Evolutionary conservation across 1,140 invertebrate species (phyloP).

Genomic region (Rhagoletis pomonella): DNA sequence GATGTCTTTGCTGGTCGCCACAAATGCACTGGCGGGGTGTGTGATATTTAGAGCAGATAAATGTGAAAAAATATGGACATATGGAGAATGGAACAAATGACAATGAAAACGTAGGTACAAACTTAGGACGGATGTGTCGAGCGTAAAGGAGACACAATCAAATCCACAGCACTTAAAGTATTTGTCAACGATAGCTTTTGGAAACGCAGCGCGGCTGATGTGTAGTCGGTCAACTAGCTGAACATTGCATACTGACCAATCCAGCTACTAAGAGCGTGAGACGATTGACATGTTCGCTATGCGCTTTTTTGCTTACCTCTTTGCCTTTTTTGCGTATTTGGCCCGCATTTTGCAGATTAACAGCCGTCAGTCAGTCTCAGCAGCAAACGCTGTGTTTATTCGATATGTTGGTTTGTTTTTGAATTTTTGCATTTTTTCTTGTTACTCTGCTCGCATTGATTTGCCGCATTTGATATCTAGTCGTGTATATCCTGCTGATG

Average conservation of each 20-base stretch:
- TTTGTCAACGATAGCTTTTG: conserved; percentile 28
- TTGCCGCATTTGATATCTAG: background rate
- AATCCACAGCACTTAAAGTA: conserved; percentile 4
- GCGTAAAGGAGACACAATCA: background rate
- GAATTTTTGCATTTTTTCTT: background rate
- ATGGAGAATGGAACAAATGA: too few relatives aligned
- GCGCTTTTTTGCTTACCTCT: background rate
- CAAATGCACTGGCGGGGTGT: too few relatives aligned
- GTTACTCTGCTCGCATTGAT: background rate
- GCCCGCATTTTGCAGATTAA: conserved; percentile 5
- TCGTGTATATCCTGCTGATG: background rate
- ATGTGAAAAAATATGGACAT: too few relatives aligned
- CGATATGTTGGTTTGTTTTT: background rate
- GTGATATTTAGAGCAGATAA: too few relatives aligned
- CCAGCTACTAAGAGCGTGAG: background rate
- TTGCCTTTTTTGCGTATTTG: background rate
- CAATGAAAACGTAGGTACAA: too few relatives aligned
- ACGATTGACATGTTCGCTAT: conserved; percentile 5
- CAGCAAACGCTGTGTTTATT: background rate
- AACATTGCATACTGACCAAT: background rate
- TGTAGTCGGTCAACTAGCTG: background rate
- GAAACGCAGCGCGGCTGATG: too few relatives aligned
- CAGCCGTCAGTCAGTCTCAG: background rate
- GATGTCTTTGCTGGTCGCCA: too few relatives aligned
- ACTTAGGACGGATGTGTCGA: background rate